These are phyloP conservation scores for Meloidogyne chitwoodi DNA, from an alignment of 1,140 invertebrate genomes.

Conservation along the genomic window DNA sequence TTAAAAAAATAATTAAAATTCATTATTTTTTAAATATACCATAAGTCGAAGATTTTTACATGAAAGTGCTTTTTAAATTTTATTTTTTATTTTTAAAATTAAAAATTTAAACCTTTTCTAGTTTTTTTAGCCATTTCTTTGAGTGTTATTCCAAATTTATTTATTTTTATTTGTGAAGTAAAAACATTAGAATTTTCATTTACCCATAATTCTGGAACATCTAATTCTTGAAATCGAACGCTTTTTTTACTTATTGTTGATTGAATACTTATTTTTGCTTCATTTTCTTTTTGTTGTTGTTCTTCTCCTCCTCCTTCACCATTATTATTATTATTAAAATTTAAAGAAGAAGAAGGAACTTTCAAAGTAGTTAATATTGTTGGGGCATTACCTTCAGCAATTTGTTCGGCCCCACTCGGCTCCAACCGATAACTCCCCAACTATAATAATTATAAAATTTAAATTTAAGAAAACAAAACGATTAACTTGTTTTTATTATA, in stretches of 20 bases:
- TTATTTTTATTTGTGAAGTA: constrained; percentile 24
- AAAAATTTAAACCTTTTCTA: background rate
- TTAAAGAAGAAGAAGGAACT: background rate
- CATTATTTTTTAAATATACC: background rate
- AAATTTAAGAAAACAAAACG: background rate
- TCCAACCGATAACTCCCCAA: constrained; percentile 49
- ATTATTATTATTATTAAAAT: background rate
- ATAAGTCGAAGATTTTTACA: constrained; percentile 25
- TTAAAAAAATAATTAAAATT: background rate
- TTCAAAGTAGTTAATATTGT: background rate
- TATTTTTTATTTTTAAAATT: background rate
- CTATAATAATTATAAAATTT: constrained; percentile 9
- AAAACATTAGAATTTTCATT: constrained; percentile 9
- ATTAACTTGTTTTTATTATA: background rate
- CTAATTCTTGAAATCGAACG: constrained; percentile 40
- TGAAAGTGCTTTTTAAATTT: constrained; percentile 16
- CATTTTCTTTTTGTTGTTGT: background rate
- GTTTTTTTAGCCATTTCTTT: constrained; percentile 21
- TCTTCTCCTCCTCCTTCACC: too few species aligned
- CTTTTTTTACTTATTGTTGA: constrained; percentile 28
- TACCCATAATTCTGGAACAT: background rate
- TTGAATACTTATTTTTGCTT: constrained; percentile 2
- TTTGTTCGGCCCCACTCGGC: constrained; percentile 31
- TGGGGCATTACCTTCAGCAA: constrained; percentile 2
- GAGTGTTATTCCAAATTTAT: constrained; percentile 36